Conservation (phyloP, 2,888 invertebrate genomes). For the Dermolepida albohirtum region DNA sequence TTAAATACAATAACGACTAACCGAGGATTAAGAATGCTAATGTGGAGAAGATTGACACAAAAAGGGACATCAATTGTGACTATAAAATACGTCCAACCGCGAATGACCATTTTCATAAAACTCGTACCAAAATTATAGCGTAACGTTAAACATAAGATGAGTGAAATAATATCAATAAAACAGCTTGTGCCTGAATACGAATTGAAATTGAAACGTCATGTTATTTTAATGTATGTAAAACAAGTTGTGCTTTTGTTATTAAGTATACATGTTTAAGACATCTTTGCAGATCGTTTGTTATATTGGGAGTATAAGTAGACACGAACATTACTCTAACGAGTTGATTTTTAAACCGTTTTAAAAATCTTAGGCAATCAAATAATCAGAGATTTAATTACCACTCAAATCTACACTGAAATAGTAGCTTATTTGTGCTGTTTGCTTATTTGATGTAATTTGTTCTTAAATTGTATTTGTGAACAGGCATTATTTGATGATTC, state of each 20-base stretch:
- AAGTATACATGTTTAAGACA: conserved; percentile 25
- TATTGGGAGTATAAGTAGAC: background rate
- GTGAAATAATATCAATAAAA: conserved; percentile 64
- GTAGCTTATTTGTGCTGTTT: no score
- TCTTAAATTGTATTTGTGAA: no score
- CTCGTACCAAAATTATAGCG: conserved; percentile 42
- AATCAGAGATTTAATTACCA: no score
- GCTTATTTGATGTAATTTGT: no score
- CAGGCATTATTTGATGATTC: no score
- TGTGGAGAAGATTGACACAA: conserved; percentile 49
- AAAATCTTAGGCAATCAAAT: no score
- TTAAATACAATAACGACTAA: conserved; percentile 44
- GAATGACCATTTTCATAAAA: conserved; percentile 49
- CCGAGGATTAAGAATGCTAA: conserved; percentile 48
- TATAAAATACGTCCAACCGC: conserved; percentile 50
- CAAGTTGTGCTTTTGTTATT: conserved; percentile 28
- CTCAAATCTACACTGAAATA: no score
- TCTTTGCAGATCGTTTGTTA: conserved; percentile 2
- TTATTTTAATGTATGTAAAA: conserved; percentile 40
- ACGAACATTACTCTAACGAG: no score
- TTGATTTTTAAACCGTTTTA: no score
- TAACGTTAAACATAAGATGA: conserved; percentile 58
- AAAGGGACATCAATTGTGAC: conserved; percentile 50
- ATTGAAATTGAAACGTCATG: conserved; percentile 64
- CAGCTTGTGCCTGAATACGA: conserved; percentile 63